These are phyloP conservation scores for Macrobrachium rosenbergii DNA, from an alignment of 1,140 invertebrate species.

Conservation along the genomic window DNA sequence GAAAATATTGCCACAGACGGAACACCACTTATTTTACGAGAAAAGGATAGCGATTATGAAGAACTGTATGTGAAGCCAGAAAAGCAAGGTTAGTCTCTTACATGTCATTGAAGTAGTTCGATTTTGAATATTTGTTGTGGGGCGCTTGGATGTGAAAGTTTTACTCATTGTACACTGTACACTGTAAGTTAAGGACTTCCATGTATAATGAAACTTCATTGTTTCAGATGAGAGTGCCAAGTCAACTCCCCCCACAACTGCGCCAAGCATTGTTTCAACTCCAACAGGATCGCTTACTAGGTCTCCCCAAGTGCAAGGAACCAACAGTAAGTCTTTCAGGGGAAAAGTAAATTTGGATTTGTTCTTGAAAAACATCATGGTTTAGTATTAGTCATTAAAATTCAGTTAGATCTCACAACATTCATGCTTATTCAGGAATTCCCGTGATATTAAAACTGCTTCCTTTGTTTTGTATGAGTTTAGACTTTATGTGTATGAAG, in stretches of 20 bases:
- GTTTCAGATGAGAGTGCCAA: conserved; percentile 56
- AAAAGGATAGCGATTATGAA: conserved; percentile 66
- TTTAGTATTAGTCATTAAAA: no score
- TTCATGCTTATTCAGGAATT: no score
- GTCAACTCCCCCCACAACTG: conserved; percentile 36
- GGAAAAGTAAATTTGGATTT: background rate
- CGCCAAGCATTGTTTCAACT: conserved; percentile 42
- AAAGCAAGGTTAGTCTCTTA: conserved; percentile 56
- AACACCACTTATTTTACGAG: conserved; percentile 68
- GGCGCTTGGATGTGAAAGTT: background rate
- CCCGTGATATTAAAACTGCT: no score
- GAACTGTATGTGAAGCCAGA: conserved; percentile 57
- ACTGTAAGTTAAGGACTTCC: background rate
- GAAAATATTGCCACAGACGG: conserved; percentile 74
- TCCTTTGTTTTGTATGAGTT: no score
- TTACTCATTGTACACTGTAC: no score
- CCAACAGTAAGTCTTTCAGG: conserved; percentile 3
- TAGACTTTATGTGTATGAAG: no score
- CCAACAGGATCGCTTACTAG: conserved; percentile 38
- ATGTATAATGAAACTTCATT: background rate
- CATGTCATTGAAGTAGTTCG: background rate
- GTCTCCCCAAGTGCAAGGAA: conserved; percentile 23
- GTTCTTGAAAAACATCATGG: no score
- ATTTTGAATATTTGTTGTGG: background rate
- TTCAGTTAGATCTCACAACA: no score